phyloP scores from a whole-genome alignment of 2,888 invertebrate genomes.

The Tribolium freemani region DNA sequence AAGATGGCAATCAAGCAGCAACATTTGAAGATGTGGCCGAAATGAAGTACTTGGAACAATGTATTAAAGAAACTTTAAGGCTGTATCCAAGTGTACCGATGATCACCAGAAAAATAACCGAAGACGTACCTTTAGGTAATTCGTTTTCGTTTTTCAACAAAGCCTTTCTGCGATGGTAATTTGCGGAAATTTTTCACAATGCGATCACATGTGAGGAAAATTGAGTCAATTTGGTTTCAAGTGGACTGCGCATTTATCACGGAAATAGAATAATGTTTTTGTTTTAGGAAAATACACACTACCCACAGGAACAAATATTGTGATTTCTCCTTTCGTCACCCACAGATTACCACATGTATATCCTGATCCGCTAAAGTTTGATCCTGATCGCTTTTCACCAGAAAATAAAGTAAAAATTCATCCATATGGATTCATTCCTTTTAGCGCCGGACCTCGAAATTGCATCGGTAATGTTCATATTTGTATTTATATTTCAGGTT shows the following conservation, averaged over 20 bases:
- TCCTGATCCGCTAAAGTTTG: slow-evolving; percentile 72
- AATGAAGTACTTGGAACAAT: slow-evolving; percentile 78
- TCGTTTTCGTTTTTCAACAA: neutral
- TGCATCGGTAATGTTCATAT: slow-evolving; percentile 66
- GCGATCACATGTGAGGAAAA: too few relatives aligned
- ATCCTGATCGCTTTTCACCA: slow-evolving; percentile 72
- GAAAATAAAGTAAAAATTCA: slow-evolving; percentile 70
- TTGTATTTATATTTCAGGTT: too few relatives aligned
- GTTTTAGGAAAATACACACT: slow-evolving; percentile 67
- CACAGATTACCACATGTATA: slow-evolving; percentile 72
- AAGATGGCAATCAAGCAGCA: slow-evolving; percentile 65
- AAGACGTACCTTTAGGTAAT: slow-evolving; percentile 73
- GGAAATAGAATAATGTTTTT: too few relatives aligned
- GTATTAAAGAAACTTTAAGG: slow-evolving; percentile 78
- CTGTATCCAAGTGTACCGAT: slow-evolving; percentile 79
- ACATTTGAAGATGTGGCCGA: slow-evolving; percentile 73
- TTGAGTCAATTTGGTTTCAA: too few relatives aligned
- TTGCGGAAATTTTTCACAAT: too few relatives aligned
- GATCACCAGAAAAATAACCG: slow-evolving; percentile 73
- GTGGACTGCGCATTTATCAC: too few relatives aligned
- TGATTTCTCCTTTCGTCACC: slow-evolving; percentile 72
- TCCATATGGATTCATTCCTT: slow-evolving; percentile 73
- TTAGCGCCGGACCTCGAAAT: slow-evolving; percentile 74
- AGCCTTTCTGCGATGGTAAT: too few relatives aligned
- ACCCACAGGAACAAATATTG: slow-evolving; percentile 71